phyloP scores from a whole-genome alignment of 1,140 invertebrate species.

The Hyles vespertilio region DNA sequence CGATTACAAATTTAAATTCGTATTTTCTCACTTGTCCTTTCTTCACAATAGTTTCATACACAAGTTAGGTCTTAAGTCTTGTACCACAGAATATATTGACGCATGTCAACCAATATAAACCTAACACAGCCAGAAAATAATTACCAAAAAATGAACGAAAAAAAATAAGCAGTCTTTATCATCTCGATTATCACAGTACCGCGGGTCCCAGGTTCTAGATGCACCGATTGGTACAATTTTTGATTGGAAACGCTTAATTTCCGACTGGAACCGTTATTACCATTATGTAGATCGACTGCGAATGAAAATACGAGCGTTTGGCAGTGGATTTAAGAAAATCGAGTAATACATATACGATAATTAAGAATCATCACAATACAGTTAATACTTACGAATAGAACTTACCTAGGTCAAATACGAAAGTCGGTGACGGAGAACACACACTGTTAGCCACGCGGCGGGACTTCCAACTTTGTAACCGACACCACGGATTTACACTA shows the following conservation, averaged over 20 bases:
- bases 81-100: no score
- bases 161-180: slow-evolving; percentile 37
- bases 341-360: slow-evolving; percentile 56
- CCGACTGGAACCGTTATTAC: no score
- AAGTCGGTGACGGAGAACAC: slow-evolving; percentile 46
- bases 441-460: slow-evolving; percentile 23
- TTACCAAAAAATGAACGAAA: slow-evolving; percentile 3
- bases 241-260: no score
- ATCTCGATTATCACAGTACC: slow-evolving; percentile 56
- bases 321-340: slow-evolving; percentile 53
- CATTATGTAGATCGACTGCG: slow-evolving; percentile 31
- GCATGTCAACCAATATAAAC: slow-evolving; percentile 4
- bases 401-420: slow-evolving; percentile 62
- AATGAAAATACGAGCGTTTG: slow-evolving; percentile 38
- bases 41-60: no score
- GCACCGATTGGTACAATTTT: no score
- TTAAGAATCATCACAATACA: slow-evolving; percentile 66
- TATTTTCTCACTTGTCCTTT: no score
- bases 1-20: no score
- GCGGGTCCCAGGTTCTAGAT: slow-evolving; percentile 7
- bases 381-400: slow-evolving; percentile 69
- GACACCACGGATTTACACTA: not conserved
- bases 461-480: no score
- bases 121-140: slow-evolving; percentile 10
- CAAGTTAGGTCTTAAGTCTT: no score